Percentiles rank a stretch among this genome's conserved stretches.
Evolutionary conservation across 2,113 vertebrate species (phyloP).

Genomic region (Phrynocephalus versicolor): DNA sequence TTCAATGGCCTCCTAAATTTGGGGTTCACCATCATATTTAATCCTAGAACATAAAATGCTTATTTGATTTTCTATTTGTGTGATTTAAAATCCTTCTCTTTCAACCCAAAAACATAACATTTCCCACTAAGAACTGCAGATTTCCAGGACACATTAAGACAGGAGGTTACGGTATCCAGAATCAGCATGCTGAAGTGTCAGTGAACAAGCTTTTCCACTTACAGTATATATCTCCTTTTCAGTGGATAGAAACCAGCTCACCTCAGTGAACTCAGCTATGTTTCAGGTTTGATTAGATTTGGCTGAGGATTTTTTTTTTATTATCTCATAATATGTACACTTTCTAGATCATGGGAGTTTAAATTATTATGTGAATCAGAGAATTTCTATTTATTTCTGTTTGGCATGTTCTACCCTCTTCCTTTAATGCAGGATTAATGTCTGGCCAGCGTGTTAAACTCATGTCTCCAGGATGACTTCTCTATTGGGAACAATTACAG

Average conservation of each 20-base stretch:
- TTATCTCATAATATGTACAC: not conserved
- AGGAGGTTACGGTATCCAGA: not conserved
- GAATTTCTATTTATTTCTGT: slow-evolving; percentile 19
- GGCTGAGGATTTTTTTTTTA: not conserved
- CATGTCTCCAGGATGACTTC: slow-evolving; percentile 16
- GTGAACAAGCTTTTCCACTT: fast-evolving
- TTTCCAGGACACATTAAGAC: too few relatives aligned
- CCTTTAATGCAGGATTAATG: slow-evolving; percentile 21
- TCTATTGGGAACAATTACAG: slow-evolving; percentile 18
- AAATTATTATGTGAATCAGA: slow-evolving; percentile 29
- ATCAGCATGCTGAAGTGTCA: not conserved
- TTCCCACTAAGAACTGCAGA: too few relatives aligned
- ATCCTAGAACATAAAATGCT: too few relatives aligned
- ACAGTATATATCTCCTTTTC: not conserved
- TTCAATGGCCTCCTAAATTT: too few relatives aligned
- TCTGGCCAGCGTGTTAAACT: slow-evolving; percentile 13
- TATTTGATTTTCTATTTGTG: too few relatives aligned
- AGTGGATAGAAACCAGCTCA: not conserved
- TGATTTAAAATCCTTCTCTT: too few relatives aligned
- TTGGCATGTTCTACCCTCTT: not conserved
- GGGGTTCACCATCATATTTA: too few relatives aligned
- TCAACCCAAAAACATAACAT: too few relatives aligned
- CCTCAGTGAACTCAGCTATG: not conserved
- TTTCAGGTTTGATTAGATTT: not conserved
- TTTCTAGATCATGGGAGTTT: slow-evolving; percentile 4